A percentile compares a stretch with the other conserved stretches of the same genome.
Conservation (phyloP, 2,888 invertebrate species). For the Invenusta paracnida region DNA sequence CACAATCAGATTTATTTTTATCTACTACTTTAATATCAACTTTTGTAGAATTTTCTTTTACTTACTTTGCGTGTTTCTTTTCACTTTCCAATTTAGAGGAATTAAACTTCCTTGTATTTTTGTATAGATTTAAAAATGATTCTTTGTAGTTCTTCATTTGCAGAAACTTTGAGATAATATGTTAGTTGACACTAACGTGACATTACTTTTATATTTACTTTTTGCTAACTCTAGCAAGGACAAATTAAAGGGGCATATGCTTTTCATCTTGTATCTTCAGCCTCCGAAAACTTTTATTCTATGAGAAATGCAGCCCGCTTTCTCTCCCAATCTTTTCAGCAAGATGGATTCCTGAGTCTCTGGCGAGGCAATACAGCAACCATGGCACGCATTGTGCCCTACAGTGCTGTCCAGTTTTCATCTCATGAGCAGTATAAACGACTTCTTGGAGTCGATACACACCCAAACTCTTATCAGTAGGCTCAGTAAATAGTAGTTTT, state of each 20-base stretch:
- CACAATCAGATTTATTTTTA: too few species aligned
- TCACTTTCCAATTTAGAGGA: too few species aligned
- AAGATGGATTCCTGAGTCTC: conserved; percentile 76
- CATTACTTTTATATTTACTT: too few species aligned
- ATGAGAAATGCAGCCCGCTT: conserved; percentile 62
- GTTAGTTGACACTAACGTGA: too few species aligned
- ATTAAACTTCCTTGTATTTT: too few species aligned
- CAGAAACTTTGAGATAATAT: too few species aligned
- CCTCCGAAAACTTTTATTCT: conserved; percentile 61
- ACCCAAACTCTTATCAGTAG: neutral
- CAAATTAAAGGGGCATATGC: neutral
- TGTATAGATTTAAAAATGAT: too few species aligned
- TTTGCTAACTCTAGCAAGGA: too few species aligned
- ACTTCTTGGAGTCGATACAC: conserved; percentile 63
- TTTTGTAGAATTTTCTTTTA: neutral
- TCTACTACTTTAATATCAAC: conserved; percentile 27
- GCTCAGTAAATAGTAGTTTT: neutral
- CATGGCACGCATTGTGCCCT: conserved; percentile 91
- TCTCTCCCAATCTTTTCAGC: conserved; percentile 66
- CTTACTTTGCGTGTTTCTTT: too few species aligned
- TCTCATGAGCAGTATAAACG: conserved; percentile 94
- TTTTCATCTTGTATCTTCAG: conserved; percentile 48
- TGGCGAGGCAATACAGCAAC: conserved; percentile 98
- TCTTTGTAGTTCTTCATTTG: too few species aligned
- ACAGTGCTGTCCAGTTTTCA: conserved; percentile 93